Conservation (phyloP, 2,797 vertebrate species). For the Gastrophryne carolinensis region DNA sequence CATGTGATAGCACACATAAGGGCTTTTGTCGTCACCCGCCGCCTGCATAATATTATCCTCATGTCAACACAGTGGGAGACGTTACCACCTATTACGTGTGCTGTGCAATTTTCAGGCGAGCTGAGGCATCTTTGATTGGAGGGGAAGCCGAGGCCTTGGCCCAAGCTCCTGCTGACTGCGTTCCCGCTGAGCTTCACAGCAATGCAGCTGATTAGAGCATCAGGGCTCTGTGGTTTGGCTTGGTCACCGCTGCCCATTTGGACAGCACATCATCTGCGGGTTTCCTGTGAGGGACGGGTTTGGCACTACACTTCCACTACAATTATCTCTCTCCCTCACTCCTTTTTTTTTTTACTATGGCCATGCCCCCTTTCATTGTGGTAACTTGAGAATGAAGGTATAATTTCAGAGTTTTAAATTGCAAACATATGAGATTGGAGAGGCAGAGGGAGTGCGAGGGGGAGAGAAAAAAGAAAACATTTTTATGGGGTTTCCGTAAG, state of each 20-base stretch:
- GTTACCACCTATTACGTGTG: conserved; percentile 1
- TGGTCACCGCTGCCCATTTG: conserved; percentile 57
- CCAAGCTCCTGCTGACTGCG: conserved; percentile 53
- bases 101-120: conserved; percentile 51
- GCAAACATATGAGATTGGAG: conserved; percentile 39
- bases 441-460: not conserved
- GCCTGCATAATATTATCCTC: conserved; percentile 54
- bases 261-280: conserved; percentile 61
- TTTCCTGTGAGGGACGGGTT: conserved; percentile 56
- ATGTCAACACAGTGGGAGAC: conserved; percentile 51
- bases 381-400: conserved; percentile 44
- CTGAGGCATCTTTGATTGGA: conserved; percentile 57
- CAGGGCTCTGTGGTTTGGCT: conserved; percentile 60
- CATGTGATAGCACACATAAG: conserved; percentile 24
- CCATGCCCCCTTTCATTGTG: conserved; percentile 50
- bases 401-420: conserved; percentile 45
- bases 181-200: conserved; percentile 60
- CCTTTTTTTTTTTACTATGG: conserved; percentile 28
- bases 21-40: conserved; percentile 43
- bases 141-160: conserved; percentile 52
- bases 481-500: conserved; percentile 34
- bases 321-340: conserved; percentile 42
- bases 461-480: not conserved
- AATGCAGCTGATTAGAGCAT: conserved; percentile 46
- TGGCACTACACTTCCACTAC: conserved; percentile 43